Conservation (phyloP, 2,888 invertebrate species). For the Pasiphila rectangulata region DNA sequence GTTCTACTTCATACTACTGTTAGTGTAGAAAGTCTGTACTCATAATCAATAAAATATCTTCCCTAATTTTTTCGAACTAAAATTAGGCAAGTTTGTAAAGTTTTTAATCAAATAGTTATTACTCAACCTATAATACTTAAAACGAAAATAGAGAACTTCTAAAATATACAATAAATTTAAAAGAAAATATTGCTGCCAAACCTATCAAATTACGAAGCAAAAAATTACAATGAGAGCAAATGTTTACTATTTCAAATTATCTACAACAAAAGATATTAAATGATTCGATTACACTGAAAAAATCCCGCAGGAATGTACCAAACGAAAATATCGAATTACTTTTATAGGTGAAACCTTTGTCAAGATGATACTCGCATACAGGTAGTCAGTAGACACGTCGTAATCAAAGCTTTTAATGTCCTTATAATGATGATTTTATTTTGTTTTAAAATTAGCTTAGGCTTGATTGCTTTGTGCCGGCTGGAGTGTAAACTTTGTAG, state of each 20-base stretch:
- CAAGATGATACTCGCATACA: constrained; percentile 24
- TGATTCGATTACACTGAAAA: constrained; percentile 54
- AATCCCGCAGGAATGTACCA: constrained; percentile 42
- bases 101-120: no score
- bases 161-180: no score
- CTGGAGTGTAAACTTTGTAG: neutral
- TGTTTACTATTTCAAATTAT: constrained; percentile 78
- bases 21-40: no score
- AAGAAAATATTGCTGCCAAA: constrained; percentile 3
- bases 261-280: constrained; percentile 54
- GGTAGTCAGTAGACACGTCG: constrained; percentile 34
- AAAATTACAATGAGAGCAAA: constrained; percentile 57
- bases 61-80: no score
- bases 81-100: no score
- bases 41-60: no score
- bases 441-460: constrained; percentile 7
- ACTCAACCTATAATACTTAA: no score
- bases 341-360: constrained; percentile 36
- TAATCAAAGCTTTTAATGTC: constrained; percentile 24
- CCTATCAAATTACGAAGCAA: constrained; percentile 45
- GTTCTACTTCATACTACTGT: no score
- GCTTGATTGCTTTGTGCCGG: neutral
- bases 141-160: no score
- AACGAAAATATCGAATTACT: constrained; percentile 71
- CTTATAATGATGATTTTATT: constrained; percentile 2